Evolutionary conservation across 2,113 vertebrate species (phyloP).

Genomic region (Pycnonotus jocosus): DNA sequence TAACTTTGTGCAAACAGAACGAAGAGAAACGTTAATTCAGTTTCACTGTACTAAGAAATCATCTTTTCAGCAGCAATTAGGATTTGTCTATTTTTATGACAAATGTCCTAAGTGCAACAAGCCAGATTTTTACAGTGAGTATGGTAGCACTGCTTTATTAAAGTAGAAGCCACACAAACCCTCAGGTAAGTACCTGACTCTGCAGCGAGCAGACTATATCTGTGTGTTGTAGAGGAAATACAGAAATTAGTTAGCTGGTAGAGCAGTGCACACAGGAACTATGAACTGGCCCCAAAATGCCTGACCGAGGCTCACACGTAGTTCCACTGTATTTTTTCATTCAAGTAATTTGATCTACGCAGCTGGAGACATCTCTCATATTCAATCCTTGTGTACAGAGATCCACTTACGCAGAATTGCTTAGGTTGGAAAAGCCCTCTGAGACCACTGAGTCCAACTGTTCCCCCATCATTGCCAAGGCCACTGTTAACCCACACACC

Average conservation of each 20-base stretch:
- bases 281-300: background rate
- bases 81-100: background rate
- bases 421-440: background rate
- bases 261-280: background rate
- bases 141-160: background rate
- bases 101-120: background rate
- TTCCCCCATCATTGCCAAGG: background rate
- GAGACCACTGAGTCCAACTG: rapidly evolving
- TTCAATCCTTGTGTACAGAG: background rate
- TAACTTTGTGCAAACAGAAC: background rate
- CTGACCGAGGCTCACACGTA: background rate
- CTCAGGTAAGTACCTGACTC: too few relatives aligned
- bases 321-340: background rate
- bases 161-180: background rate
- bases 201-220: background rate
- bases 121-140: background rate
- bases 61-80: background rate
- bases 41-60: background rate
- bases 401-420: background rate
- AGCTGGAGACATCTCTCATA: background rate
- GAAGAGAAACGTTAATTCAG: background rate
- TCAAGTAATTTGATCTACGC: background rate
- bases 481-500: background rate
- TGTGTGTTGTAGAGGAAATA: background rate
- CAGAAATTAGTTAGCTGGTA: too few relatives aligned